Evolutionary conservation across 2,797 vertebrate genomes (phyloP), one percentile per base, ranked within the genome.

Genomic region (Pipistrellus pipistrellus): DNA sequence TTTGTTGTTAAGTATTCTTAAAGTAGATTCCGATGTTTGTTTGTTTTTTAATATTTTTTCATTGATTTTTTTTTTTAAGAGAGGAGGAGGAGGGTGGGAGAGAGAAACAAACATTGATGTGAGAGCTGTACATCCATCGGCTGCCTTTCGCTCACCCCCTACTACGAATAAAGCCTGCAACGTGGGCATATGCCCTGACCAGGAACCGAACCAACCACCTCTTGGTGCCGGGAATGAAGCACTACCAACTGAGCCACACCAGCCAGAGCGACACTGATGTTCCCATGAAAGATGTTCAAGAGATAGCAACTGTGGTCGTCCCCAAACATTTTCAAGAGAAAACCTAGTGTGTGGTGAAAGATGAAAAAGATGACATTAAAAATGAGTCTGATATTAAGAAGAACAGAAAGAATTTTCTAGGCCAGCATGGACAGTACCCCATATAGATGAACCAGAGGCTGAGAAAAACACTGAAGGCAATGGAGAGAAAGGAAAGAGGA

Each of bases 391-490:
- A 99, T 94, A 97, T 95, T 94, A 99, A 99, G 97, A 98, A 99
- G 96, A 44, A 44, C 38, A 99, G 96, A 99, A 98, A 98, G 96
- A 99, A 98, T 27, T 98, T 98, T 87, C 96, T 99, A 95, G 98
- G 99, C 77, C 98, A 99, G 93, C 97, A 99, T 11, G 99, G 99
- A 96, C 99, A 99, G 97, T 99, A 99, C 96, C 99, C 99, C 0
- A 84, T 95, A 23, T 99, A 99, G 99, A 99, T 99, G 99, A 99
- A 97, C 97, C 99, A 99, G 75, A 98, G 99, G 32, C 99, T 99
- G 87, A 98, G 96, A 99, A 99, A 98, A 99, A 99, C 99, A 93
- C 95, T 99, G 73, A 99, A 30, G 59, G 53, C 53, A 23, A 55
- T 55, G 21, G 8, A 30, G 59, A 62, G 59, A 30, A 62, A 62